Conservation (phyloP, 2,113 vertebrate species). For the Sclerurus mexicanus region DNA sequence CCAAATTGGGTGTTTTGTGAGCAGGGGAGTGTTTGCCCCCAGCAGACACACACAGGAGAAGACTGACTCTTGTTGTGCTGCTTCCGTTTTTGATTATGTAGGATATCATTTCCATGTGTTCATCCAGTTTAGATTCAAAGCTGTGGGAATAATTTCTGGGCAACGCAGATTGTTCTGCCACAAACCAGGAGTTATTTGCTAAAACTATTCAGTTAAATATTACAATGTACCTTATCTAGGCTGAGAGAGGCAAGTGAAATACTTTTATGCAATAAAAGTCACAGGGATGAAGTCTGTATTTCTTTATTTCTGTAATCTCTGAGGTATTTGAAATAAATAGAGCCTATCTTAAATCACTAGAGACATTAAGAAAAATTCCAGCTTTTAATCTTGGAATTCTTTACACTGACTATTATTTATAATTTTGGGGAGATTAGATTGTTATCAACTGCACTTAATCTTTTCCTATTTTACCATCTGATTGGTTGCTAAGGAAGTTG, state of each 20-base stretch:
- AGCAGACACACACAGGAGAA: background rate
- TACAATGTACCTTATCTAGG: background rate
- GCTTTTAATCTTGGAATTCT: constrained; percentile 12
- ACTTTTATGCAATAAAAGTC: background rate
- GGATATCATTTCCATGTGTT: constrained; percentile 27
- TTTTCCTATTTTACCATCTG: background rate
- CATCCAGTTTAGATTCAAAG: background rate
- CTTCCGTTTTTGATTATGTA: background rate
- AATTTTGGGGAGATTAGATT: background rate
- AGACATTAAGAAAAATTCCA: background rate
- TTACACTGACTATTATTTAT: background rate
- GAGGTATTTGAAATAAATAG: background rate
- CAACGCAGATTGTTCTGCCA: constrained; percentile 1
- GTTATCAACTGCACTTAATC: background rate
- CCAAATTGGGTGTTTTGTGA: background rate
- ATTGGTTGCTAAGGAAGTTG: background rate
- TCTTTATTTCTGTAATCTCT: constrained; percentile 4
- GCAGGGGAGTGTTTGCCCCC: background rate
- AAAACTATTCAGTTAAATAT: background rate
- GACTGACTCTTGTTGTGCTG: background rate
- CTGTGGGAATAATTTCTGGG: background rate
- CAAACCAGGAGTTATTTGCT: constrained; percentile 5
- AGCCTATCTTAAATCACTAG: constrained; percentile 10
- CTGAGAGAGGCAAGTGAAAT: background rate
- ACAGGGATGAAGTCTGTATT: background rate